These are phyloP conservation scores for Leptogaster cylindrica DNA, from an alignment of 2,888 invertebrate species.

Conservation along the genomic window DNA sequence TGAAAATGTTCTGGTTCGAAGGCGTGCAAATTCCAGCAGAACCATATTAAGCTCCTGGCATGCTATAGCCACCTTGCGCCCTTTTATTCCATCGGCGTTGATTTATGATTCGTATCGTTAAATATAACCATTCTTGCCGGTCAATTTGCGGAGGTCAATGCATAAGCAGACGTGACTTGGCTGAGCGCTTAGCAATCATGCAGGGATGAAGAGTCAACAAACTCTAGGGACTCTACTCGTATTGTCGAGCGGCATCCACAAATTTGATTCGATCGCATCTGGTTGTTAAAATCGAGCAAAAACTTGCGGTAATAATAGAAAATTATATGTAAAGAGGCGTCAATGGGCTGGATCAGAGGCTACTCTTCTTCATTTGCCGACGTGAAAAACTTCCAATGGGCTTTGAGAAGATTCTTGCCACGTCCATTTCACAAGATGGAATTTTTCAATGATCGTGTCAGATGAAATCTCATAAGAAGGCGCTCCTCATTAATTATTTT, in stretches of 20 bases:
- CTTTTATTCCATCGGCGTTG: neutral
- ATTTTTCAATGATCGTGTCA: slow-evolving; percentile 2
- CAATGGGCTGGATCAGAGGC: neutral
- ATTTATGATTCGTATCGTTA: slow-evolving; percentile 9
- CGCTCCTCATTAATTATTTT: neutral
- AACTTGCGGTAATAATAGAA: neutral
- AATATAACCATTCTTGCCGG: slow-evolving; percentile 8
- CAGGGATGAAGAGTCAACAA: neutral
- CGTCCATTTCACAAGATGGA: neutral
- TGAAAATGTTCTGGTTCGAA: neutral
- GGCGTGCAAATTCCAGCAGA: neutral
- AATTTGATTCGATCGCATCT: neutral
- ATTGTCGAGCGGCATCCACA: neutral
- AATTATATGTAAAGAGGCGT: slow-evolving; percentile 7
- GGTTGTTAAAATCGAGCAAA: neutral
- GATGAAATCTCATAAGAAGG: neutral
- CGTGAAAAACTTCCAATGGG: no score
- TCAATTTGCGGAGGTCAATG: slow-evolving; percentile 5
- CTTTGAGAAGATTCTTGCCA: neutral
- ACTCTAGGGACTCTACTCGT: neutral
- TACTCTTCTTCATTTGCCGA: neutral
- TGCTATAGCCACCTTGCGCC: neutral
- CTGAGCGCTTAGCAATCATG: neutral
- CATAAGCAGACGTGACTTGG: slow-evolving; percentile 7
- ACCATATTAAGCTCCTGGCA: neutral